Conservation (phyloP, 2,888 invertebrate species). For the Iphiclides podalirius region DNA sequence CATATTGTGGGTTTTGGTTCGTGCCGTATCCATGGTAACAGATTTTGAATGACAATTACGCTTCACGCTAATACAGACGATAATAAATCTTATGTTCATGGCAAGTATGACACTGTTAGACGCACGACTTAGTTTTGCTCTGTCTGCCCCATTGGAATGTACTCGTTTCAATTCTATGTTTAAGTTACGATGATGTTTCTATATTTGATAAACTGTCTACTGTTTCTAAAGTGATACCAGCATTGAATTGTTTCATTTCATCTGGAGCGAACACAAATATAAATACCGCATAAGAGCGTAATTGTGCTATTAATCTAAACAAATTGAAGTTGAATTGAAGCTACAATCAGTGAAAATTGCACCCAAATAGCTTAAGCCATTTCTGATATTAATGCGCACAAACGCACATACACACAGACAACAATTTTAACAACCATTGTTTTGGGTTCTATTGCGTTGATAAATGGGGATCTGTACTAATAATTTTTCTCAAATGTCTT, state of each 20-base stretch:
- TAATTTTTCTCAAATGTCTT: no score
- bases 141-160: constrained; percentile 13
- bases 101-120: not conserved
- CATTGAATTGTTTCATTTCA: constrained; percentile 1
- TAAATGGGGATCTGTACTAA: no score
- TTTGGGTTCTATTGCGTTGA: no score
- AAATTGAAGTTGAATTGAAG: no score
- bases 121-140: not conserved
- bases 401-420: no score
- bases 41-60: constrained; percentile 47
- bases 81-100: constrained; percentile 27
- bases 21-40: constrained; percentile 68
- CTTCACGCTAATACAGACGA: constrained; percentile 27
- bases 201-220: constrained; percentile 19
- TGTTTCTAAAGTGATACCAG: constrained; percentile 13
- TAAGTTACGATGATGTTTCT: constrained; percentile 15
- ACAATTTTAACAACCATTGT: no score
- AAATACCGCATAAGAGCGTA: no score
- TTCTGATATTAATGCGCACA: no score
- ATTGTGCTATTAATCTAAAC: no score
- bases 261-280: not conserved
- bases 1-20: constrained; percentile 40
- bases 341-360: no score
- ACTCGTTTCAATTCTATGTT: constrained; percentile 12
- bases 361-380: no score